phyloP scores from a whole-genome alignment of 2,113 vertebrate genomes.

The Falco punctatus region DNA sequence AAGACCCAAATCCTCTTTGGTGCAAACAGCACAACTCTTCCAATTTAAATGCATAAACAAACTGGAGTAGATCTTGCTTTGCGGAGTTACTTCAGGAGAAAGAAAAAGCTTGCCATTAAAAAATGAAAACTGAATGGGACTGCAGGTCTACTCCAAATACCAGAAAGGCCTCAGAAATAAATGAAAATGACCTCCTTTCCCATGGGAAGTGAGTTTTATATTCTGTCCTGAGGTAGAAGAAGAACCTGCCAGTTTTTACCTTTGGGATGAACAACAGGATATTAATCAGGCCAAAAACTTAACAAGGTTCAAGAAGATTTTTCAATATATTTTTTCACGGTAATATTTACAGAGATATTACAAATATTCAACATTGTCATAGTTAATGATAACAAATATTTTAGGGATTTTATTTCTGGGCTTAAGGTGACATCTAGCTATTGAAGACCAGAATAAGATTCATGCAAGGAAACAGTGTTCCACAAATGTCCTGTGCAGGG shows the following conservation, averaged over 20 bases:
- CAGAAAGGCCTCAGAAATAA: background rate
- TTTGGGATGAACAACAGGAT: background rate
- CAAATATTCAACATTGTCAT: background rate
- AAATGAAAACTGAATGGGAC: background rate
- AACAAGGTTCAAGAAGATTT: background rate
- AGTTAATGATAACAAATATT: background rate
- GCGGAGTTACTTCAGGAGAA: background rate
- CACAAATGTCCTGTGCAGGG: background rate
- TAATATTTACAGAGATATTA: background rate
- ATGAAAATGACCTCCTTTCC: background rate
- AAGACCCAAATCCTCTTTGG: background rate
- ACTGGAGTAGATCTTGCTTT: background rate
- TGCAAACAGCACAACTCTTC: background rate
- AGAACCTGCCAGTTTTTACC: background rate
- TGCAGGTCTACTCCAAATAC: background rate
- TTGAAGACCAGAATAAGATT: background rate
- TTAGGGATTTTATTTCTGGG: background rate
- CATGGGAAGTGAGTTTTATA: background rate
- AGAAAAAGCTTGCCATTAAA: background rate
- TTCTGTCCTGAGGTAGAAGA: background rate
- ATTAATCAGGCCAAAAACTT: background rate
- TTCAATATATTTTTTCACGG: background rate
- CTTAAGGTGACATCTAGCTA: background rate
- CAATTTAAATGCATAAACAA: background rate
- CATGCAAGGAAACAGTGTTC: background rate